A percentile compares a stretch with the other conserved stretches of the same genome.
Conservation (phyloP, 1,140 invertebrate genomes). For the Halesus radiatus region DNA sequence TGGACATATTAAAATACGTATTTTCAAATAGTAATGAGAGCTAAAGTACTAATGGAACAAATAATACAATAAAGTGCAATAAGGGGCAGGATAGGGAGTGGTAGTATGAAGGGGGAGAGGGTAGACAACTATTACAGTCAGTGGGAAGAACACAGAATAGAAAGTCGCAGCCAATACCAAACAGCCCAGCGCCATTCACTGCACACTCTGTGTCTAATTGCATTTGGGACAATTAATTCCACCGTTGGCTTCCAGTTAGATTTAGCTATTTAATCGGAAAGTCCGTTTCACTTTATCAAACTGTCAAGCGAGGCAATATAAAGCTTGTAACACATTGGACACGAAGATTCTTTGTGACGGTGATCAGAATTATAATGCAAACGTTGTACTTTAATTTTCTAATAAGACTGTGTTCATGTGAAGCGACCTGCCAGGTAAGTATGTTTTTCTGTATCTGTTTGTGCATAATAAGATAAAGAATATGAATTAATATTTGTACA, state of each 20-base stretch:
- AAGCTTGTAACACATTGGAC: neutral
- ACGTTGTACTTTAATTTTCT: too few relatives aligned
- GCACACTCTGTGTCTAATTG: slow-evolving; percentile 17
- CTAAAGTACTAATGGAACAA: neutral
- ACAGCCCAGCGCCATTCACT: too few relatives aligned
- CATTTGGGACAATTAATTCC: slow-evolving; percentile 24
- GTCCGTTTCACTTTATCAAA: too few relatives aligned
- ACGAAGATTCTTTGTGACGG: neutral
- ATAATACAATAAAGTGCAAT: neutral
- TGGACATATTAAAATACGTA: neutral
- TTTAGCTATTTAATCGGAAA: neutral
- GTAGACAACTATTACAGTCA: neutral
- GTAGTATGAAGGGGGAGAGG: neutral
- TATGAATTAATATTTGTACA: too few relatives aligned
- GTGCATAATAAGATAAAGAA: too few relatives aligned
- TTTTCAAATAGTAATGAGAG: neutral
- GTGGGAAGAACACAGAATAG: neutral
- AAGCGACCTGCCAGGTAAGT: too few relatives aligned
- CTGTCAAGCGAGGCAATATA: too few relatives aligned
- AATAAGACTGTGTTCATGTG: too few relatives aligned
- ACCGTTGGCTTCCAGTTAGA: neutral
- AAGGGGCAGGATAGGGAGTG: neutral
- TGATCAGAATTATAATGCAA: too few relatives aligned
- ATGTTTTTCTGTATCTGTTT: too few relatives aligned
- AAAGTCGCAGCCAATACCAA: neutral